Percentiles rank a stretch among this genome's conserved stretches.
These are phyloP conservation scores for Cyphomyrus discorhynchus DNA, from an alignment of 2,113 vertebrate species.

Conservation along the genomic window DNA sequence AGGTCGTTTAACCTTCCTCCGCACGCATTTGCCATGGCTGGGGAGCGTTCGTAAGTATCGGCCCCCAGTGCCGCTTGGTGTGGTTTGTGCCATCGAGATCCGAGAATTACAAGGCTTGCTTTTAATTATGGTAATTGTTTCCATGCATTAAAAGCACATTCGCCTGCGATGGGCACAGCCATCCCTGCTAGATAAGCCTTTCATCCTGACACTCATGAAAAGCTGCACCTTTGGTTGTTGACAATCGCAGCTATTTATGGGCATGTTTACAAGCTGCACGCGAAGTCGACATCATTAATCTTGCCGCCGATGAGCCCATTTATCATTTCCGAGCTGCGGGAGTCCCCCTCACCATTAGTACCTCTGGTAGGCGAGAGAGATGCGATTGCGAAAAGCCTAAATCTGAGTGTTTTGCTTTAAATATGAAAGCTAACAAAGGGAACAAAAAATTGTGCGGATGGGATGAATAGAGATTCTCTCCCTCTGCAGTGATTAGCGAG, in stretches of 20 bases:
- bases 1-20: conserved; percentile 33
- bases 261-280: conserved; percentile 41
- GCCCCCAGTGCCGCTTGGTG: conserved; percentile 45
- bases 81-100: conserved; percentile 52
- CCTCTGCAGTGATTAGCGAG: background rate
- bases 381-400: background rate
- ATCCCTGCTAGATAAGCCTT: conserved; percentile 56
- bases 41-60: conserved; percentile 47
- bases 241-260: conserved; percentile 50
- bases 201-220: conserved; percentile 63
- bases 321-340: conserved; percentile 29
- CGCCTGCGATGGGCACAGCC: conserved; percentile 48
- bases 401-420: background rate
- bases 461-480: background rate
- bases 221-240: conserved; percentile 48
- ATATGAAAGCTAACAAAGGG: background rate
- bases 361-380: background rate
- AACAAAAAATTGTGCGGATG: background rate
- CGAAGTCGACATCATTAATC: conserved; percentile 51
- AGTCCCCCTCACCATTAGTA: background rate
- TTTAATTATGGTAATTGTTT: conserved; percentile 60
- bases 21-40: conserved; percentile 35
- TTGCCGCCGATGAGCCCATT: conserved; percentile 53
- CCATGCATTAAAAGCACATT: conserved; percentile 57
- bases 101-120: conserved; percentile 50